Conservation (phyloP, 2,888 invertebrate genomes). For the Oxyteleia sp. region DNA sequence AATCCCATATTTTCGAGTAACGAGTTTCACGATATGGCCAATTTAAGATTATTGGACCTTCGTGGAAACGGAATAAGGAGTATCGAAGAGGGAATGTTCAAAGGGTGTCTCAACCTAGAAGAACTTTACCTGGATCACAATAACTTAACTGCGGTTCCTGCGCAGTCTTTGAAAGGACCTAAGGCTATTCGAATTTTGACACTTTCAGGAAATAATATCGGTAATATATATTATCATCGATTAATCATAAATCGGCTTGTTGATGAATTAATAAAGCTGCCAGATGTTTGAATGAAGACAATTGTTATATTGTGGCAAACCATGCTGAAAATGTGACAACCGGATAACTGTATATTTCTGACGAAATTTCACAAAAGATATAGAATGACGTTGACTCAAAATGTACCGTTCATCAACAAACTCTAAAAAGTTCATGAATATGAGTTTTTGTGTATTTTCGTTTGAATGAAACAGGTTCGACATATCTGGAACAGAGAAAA, state of each 20-base stretch:
- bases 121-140: slow-evolving; percentile 94
- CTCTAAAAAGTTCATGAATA: slow-evolving; percentile 8
- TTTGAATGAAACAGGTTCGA: background rate
- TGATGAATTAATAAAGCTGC: background rate
- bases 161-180: slow-evolving; percentile 94
- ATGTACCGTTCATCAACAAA: slow-evolving; percentile 27
- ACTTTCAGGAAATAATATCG: slow-evolving; percentile 93
- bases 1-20: slow-evolving; percentile 96
- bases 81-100: slow-evolving; percentile 95
- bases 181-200: slow-evolving; percentile 92
- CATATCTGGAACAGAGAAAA: background rate
- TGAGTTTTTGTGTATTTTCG: background rate
- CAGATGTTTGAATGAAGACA: background rate
- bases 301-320: background rate
- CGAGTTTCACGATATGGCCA: slow-evolving; percentile 93
- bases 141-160: slow-evolving; percentile 92
- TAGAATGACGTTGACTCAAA: slow-evolving; percentile 19
- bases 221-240: slow-evolving; percentile 88
- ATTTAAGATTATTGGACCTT: slow-evolving; percentile 92
- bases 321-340: slow-evolving; percentile 16
- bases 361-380: slow-evolving; percentile 25
- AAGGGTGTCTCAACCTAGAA: slow-evolving; percentile 93
- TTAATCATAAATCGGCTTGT: background rate
- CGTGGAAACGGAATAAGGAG: slow-evolving; percentile 94
- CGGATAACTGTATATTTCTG: slow-evolving; percentile 29